A percentile compares a stretch with the other conserved stretches of the same genome.
These are phyloP conservation scores for Rotaria magnacalcarata DNA, from an alignment of 2,888 invertebrate species.

Conservation along the genomic window DNA sequence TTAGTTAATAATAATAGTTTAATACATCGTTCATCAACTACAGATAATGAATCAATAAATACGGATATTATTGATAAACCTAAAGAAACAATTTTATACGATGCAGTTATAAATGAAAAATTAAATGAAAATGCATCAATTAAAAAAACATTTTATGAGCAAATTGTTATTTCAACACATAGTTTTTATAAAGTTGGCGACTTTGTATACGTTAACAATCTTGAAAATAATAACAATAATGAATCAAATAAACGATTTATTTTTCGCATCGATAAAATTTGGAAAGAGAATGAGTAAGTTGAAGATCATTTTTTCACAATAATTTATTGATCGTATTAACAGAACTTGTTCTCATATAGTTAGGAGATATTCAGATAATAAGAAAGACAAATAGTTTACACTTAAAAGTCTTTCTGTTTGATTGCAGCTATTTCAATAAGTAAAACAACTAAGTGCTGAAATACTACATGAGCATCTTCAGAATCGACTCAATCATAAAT, in stretches of 20 bases:
- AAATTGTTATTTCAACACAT: neutral
- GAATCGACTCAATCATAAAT: no score
- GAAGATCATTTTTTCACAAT: no score
- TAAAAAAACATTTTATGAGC: neutral
- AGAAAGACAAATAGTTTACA: no score
- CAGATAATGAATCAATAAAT: neutral
- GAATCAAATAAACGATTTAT: slow-evolving; percentile 69
- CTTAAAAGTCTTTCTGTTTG: no score
- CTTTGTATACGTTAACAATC: neutral
- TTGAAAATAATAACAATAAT: neutral
- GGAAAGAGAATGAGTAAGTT: slow-evolving; percentile 81
- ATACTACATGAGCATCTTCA: no score
- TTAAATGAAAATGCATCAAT: slow-evolving; percentile 30
- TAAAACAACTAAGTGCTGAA: no score
- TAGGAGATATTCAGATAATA: no score
- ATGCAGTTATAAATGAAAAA: neutral
- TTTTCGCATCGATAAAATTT: slow-evolving; percentile 85
- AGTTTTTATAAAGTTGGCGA: slow-evolving; percentile 6
- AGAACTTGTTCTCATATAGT: no score
- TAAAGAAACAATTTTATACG: neutral
- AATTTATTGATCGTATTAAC: no score
- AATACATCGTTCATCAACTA: slow-evolving; percentile 43
- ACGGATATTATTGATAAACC: neutral
- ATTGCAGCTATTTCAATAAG: no score
- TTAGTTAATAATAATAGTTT: slow-evolving; percentile 72